Percentiles rank a stretch among this genome's conserved stretches.
Conservation (phyloP, 2,888 invertebrate species). For the Aleiodes leptofemur region DNA sequence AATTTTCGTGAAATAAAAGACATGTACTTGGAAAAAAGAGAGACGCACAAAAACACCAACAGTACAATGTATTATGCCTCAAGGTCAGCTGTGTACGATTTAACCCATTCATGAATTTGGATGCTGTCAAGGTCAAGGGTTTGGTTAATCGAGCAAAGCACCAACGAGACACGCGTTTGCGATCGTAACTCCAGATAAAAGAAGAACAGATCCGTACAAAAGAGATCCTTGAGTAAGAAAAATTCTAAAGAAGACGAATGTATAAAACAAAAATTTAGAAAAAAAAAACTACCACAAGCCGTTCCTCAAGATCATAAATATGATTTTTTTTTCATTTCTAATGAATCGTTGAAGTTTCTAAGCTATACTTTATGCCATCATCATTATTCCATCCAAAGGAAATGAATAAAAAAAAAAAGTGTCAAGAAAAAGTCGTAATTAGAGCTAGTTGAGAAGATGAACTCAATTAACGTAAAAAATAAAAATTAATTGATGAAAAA, state of each 20-base stretch:
- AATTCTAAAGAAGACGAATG: constrained; percentile 44
- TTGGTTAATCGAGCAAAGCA: constrained; percentile 27
- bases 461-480: constrained; percentile 2
- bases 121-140: constrained; percentile 23
- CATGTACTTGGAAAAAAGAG: not conserved
- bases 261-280: constrained; percentile 32
- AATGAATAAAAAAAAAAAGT: no score
- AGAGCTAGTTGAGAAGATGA: not conserved
- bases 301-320: constrained; percentile 15
- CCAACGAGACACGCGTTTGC: constrained; percentile 22
- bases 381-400: no score
- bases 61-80: constrained; percentile 8
- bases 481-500: constrained; percentile 1
- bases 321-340: not conserved
- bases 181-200: constrained; percentile 30
- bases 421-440: not conserved
- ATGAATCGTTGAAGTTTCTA: not conserved
- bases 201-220: constrained; percentile 52
- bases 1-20: not conserved
- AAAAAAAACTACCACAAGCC: constrained; percentile 45
- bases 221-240: constrained; percentile 60
- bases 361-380: no score
- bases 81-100: not conserved
- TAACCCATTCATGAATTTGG: constrained; percentile 22
- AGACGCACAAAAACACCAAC: not conserved